phyloP scores from a whole-genome alignment of 2,113 vertebrate species.

The Phaethon lepturus region DNA sequence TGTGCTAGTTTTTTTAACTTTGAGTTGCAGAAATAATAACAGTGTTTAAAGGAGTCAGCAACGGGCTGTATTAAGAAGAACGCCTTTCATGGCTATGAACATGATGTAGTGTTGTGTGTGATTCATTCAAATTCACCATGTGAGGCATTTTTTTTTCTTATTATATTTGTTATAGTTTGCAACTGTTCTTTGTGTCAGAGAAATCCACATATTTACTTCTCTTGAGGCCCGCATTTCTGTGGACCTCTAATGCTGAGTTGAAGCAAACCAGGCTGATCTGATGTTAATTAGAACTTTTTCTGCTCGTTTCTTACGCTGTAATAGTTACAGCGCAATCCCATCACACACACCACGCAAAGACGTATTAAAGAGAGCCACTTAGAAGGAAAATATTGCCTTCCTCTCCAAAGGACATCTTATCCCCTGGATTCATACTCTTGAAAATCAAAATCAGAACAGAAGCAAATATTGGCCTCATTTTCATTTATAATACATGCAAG shows the following conservation, averaged over 20 bases:
- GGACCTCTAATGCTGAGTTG: background rate
- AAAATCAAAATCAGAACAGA: background rate
- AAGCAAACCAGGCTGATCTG: background rate
- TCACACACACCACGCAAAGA: background rate
- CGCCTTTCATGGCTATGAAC: background rate
- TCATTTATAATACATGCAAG: background rate
- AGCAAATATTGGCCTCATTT: background rate
- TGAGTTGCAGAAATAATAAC: background rate
- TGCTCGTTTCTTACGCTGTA: background rate
- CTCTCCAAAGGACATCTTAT: background rate
- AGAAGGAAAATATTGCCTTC: background rate
- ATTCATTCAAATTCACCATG: background rate
- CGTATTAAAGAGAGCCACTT: background rate
- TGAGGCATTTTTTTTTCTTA: background rate
- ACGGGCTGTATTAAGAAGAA: background rate
- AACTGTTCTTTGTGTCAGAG: background rate
- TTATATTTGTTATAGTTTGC: background rate
- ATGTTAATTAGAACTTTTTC: background rate
- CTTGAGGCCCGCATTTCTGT: background rate
- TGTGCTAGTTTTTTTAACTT: background rate
- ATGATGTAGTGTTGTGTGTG: background rate
- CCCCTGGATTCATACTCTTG: background rate
- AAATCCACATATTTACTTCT: background rate
- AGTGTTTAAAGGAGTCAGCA: background rate
- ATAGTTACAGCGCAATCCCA: background rate